Evolutionary conservation across 2,888 invertebrate species (phyloP).

Genomic region (Labia minor): DNA sequence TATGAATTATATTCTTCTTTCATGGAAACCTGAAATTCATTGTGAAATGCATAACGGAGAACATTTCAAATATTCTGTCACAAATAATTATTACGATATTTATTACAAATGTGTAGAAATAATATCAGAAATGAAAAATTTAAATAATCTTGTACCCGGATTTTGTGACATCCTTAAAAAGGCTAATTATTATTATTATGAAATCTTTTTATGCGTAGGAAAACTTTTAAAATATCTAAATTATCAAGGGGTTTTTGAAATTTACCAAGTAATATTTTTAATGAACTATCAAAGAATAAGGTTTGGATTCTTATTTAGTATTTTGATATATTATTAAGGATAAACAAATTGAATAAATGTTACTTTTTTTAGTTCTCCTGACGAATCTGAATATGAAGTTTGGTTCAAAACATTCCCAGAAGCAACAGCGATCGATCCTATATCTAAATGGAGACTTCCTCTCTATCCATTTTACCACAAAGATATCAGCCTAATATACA

Average conservation of each 20-base stretch:
- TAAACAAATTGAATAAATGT: too few species aligned
- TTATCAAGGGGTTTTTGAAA: not conserved
- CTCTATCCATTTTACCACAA: not conserved
- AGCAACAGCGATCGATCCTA: not conserved
- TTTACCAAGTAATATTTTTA: not conserved
- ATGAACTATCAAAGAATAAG: conserved; percentile 1
- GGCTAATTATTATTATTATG: not conserved
- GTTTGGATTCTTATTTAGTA: not conserved
- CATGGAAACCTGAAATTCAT: not conserved
- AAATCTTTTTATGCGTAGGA: not conserved
- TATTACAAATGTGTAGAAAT: not conserved
- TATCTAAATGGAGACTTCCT: not conserved
- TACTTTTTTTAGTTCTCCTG: not conserved
- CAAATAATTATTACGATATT: not conserved
- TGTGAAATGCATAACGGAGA: not conserved
- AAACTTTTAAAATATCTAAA: not conserved
- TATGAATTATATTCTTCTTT: not conserved
- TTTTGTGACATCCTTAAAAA: not conserved
- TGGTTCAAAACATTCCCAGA: not conserved
- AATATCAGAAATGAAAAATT: not conserved
- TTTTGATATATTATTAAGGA: not conserved
- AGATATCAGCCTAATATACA: not conserved
- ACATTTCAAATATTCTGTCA: not conserved
- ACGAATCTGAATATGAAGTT: not conserved
- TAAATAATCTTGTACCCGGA: not conserved